Base-by-base conservation (phyloP, 2,797 vertebrate species). In the Spheniscus humboldti region DNA sequence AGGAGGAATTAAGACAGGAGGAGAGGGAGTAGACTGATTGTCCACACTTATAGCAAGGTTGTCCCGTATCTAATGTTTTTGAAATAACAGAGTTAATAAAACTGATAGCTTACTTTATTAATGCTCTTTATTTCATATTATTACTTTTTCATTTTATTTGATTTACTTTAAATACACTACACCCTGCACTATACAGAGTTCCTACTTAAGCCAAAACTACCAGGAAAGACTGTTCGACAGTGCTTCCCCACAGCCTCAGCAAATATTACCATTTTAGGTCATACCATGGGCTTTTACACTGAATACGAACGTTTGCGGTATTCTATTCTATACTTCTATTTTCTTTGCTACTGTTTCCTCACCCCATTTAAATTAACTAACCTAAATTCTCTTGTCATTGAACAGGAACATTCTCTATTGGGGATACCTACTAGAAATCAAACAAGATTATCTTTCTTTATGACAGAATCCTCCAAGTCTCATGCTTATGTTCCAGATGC, bases 41-140 rank as follows among this genome's bases (percentile, higher is more conserved):
- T 99, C 99, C 97, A 98, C 96, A 66, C 99, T 99, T 94, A 99
- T 98, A 48, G 99, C 99, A 13, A 99, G 98, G 96, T 99, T 99
- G 98, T 99, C 99, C 97, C 99, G 98, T 96, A 99, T 99, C 99
- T 99, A 97, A 75, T 3, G 24, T 59, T 72, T 82, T 76, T 84
- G 63, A 69, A 88, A 88, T 55, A 39, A 90, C 2, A 37, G 7
- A 4, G 10, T 52, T 62, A 88, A 48, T 53, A 63, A 63, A 79
- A 62, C n/a, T 7, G 24, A 19, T 2, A 43, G 18, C 12, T 81
- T 30, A 30, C 20, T 67, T 87, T 23, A 23, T 50, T 27, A 85
- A 60, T 16, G 18, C 10, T 60, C 10, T 50, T 60, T 55, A 37
- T 71, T 60, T 50, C 6, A 7, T 22, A 33, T 12, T 6, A 60